Percentiles rank a stretch among this genome's conserved stretches.
These are phyloP conservation scores for Metopolophium dirhodum DNA, from an alignment of 1,140 invertebrate genomes.

Conservation along the genomic window DNA sequence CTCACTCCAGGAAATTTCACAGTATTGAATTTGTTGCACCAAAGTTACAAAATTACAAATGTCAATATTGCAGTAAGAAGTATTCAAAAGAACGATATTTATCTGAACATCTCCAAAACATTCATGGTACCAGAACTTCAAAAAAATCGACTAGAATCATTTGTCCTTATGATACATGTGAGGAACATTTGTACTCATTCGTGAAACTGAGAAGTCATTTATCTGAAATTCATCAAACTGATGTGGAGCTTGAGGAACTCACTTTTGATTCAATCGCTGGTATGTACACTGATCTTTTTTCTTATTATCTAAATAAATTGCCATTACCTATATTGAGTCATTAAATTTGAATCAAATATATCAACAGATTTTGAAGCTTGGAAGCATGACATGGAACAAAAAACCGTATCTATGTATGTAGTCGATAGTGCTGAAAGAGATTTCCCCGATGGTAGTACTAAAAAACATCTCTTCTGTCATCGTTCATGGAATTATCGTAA, in stretches of 20 bases:
- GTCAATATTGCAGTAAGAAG: no score
- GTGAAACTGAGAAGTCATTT: constrained; percentile 3
- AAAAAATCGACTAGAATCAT: not conserved
- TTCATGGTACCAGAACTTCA: no score
- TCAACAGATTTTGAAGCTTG: not conserved
- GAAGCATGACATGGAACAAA: not conserved
- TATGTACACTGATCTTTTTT: not conserved
- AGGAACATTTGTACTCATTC: not conserved
- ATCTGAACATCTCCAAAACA: no score
- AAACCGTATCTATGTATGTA: not conserved
- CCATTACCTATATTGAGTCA: not conserved
- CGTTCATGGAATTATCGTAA: constrained; percentile 15
- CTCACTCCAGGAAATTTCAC: no score
- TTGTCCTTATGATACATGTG: not conserved
- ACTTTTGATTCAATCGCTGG: not conserved
- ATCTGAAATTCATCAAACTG: not conserved
- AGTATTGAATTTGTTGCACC: no score
- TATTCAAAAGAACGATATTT: no score
- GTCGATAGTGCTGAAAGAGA: not conserved
- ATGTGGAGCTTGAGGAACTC: not conserved
- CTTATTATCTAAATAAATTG: not conserved
- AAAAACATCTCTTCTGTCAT: not conserved
- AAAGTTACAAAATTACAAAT: no score
- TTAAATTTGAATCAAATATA: not conserved
- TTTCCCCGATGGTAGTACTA: not conserved